Percentiles rank a stretch among this genome's conserved stretches.
Conservation (phyloP, 2,888 invertebrate species). For the Pseudococcus longispinus region DNA sequence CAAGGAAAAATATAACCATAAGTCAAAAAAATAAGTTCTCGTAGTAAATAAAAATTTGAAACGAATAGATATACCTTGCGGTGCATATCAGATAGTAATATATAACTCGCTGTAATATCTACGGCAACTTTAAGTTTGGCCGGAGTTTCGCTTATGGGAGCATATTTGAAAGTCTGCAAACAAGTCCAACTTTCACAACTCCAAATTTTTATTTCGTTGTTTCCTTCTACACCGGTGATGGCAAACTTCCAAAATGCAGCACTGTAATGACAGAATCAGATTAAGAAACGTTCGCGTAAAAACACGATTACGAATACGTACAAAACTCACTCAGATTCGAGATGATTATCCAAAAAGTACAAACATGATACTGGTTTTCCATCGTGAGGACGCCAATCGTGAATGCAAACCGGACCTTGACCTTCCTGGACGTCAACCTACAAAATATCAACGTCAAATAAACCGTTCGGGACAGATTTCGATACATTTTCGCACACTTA, state of each 20-base stretch:
- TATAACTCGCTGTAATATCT: conserved; percentile 84
- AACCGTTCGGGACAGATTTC: not conserved
- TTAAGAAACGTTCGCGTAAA: not conserved
- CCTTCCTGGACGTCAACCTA: conserved; percentile 50
- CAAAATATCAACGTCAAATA: not conserved
- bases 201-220: conserved; percentile 87
- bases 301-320: conserved; percentile 13
- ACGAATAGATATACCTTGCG: conserved; percentile 68
- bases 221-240: conserved; percentile 87
- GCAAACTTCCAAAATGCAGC: conserved; percentile 94
- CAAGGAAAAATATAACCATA: not conserved
- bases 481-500: conserved; percentile 60
- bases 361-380: conserved; percentile 86
- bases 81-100: conserved; percentile 87
- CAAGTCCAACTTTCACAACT: conserved; percentile 95
- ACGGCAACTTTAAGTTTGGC: conserved; percentile 75
- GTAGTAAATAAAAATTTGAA: not conserved
- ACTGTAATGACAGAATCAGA: conserved; percentile 62
- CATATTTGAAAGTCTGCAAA: conserved; percentile 82
- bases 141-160: conserved; percentile 65
- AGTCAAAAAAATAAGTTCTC: not conserved
- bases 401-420: conserved; percentile 69
- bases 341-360: conserved; percentile 83
- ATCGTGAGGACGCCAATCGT: conserved; percentile 92
- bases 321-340: conserved; percentile 73